Conservation (phyloP, 2,113 vertebrate species). For the Casuarius casuarius region DNA sequence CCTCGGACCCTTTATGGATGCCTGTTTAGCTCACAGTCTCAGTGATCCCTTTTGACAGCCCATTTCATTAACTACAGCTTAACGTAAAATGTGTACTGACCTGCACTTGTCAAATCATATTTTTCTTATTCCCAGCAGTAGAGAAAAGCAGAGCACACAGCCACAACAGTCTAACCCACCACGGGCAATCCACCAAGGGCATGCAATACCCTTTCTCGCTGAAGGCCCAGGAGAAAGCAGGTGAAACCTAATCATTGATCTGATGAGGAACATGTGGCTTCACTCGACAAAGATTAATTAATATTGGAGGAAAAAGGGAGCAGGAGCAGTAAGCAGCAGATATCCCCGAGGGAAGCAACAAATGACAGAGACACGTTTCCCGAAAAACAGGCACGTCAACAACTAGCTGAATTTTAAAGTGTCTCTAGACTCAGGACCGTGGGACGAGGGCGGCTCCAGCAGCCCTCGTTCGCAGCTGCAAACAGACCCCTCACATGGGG, state of each 20-base stretch:
- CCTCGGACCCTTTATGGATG: neutral
- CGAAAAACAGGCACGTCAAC: neutral
- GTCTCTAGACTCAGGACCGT: neutral
- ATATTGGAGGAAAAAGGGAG: conserved; percentile 26
- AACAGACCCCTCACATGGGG: rapidly evolving
- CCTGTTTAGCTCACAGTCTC: neutral
- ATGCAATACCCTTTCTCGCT: neutral
- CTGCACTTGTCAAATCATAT: neutral
- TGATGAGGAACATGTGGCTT: conserved; percentile 43
- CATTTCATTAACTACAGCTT: neutral
- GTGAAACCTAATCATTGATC: conserved; percentile 27
- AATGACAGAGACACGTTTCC: neutral
- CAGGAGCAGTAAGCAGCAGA: neutral
- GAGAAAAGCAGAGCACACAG: neutral
- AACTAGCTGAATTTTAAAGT: neutral
- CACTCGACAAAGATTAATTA: conserved; percentile 32
- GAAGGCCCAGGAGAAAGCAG: conserved; percentile 1
- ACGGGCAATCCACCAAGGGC: neutral
- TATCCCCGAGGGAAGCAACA: neutral
- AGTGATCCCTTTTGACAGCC: neutral
- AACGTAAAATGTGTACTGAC: neutral
- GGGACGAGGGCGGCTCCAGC: neutral
- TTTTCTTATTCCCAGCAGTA: neutral
- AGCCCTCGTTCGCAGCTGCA: rapidly evolving
- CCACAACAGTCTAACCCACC: neutral